These are phyloP conservation scores for Venusia cambrica DNA, from an alignment of 2,888 invertebrate species.

Conservation along the genomic window DNA sequence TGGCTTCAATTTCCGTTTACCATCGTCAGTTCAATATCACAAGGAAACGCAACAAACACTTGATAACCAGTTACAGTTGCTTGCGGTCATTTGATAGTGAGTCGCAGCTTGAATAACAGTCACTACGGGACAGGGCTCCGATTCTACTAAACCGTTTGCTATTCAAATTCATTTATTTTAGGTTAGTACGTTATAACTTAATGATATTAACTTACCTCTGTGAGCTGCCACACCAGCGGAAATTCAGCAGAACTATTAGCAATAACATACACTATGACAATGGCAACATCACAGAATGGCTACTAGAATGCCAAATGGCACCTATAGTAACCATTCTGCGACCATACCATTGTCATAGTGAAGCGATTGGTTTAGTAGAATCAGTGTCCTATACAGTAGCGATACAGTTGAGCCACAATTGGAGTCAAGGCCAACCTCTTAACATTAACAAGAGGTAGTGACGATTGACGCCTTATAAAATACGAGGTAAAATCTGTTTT, in stretches of 20 bases:
- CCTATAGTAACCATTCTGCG: too few species aligned
- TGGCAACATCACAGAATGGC: too few species aligned
- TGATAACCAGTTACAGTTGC: slow-evolving; percentile 11
- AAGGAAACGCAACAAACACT: slow-evolving; percentile 14
- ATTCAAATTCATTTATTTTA: too few species aligned
- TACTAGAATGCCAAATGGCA: too few species aligned
- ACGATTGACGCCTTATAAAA: slow-evolving; percentile 16
- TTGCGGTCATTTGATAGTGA: slow-evolving; percentile 11
- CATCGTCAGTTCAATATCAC: background rate
- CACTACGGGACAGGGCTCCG: slow-evolving; percentile 8
- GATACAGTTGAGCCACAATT: slow-evolving; percentile 17
- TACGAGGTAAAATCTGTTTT: slow-evolving; percentile 9
- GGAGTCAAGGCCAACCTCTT: slow-evolving; percentile 26
- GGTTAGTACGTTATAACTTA: too few species aligned
- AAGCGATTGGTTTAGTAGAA: too few species aligned
- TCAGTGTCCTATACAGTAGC: slow-evolving; percentile 21
- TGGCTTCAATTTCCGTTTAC: slow-evolving; percentile 16
- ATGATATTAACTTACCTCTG: too few species aligned
- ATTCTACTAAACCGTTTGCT: too few species aligned
- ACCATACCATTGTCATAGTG: too few species aligned
- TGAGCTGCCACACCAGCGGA: too few species aligned
- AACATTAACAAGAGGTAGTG: slow-evolving; percentile 20
- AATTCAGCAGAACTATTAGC: too few species aligned
- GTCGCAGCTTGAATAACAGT: slow-evolving; percentile 10
- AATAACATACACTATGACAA: too few species aligned